phyloP scores from a whole-genome alignment of 1,140 invertebrate genomes.

The Mizuhopecten yessoensis region DNA sequence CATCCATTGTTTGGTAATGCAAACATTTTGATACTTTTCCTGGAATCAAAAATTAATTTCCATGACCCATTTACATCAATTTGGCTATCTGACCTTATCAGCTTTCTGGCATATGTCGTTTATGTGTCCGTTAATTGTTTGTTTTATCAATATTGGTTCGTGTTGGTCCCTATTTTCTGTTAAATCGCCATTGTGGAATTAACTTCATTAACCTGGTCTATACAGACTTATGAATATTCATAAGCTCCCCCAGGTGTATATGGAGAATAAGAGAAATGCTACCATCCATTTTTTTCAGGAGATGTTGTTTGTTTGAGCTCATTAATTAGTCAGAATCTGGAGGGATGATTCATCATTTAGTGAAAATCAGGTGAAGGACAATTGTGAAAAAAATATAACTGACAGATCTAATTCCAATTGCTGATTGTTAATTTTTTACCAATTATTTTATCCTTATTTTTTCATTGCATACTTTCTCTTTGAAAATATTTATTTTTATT shows the following conservation, averaged over 20 bases:
- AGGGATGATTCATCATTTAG: too few relatives aligned
- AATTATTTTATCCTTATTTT: too few relatives aligned
- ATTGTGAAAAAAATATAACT: too few relatives aligned
- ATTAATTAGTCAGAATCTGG: too few relatives aligned
- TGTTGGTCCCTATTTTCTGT: neutral
- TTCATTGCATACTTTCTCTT: too few relatives aligned
- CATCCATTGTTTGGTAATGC: neutral
- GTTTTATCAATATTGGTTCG: neutral
- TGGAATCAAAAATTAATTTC: neutral
- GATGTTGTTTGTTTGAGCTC: too few relatives aligned
- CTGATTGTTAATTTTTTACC: too few relatives aligned
- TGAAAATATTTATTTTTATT: too few relatives aligned
- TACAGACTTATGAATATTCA: conserved; percentile 21
- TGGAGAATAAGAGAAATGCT: neutral
- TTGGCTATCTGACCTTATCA: neutral
- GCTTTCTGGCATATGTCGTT: neutral
- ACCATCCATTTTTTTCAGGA: neutral
- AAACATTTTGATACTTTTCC: neutral
- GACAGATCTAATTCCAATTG: too few relatives aligned
- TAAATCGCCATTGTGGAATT: neutral
- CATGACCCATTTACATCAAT: neutral
- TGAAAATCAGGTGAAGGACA: too few relatives aligned
- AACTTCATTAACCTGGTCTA: neutral
- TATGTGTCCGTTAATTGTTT: neutral
- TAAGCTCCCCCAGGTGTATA: neutral